Conservation (phyloP, 2,113 vertebrate species). For the Hippopotamus amphibius region DNA sequence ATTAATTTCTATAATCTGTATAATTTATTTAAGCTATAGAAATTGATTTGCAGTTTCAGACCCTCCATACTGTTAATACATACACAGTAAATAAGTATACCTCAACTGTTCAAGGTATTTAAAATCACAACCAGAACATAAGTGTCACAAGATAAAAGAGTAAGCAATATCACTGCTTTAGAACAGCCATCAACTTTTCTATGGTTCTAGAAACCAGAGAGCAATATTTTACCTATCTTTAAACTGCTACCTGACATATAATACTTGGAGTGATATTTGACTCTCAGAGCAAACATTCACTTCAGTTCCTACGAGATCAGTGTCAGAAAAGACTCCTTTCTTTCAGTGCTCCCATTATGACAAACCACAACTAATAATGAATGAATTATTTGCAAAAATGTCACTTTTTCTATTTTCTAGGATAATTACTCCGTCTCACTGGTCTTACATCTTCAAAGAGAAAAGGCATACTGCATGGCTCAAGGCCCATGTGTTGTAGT, state of each 20-base stretch:
- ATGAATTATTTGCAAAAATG: conserved; percentile 2
- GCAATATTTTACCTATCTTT: background rate
- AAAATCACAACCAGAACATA: background rate
- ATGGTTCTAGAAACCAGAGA: background rate
- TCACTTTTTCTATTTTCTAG: background rate
- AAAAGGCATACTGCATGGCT: background rate
- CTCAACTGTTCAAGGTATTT: background rate
- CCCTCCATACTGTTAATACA: background rate
- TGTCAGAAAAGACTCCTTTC: background rate
- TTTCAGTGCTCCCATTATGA: background rate
- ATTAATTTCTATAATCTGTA: background rate
- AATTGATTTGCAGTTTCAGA: background rate
- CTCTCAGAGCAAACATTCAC: background rate
- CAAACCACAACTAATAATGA: background rate
- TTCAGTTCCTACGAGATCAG: background rate
- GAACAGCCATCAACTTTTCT: background rate
- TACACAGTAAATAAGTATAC: background rate
- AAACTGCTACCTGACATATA: background rate
- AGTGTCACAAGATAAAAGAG: background rate
- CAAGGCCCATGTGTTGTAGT: background rate
- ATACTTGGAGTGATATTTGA: background rate
- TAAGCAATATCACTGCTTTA: background rate
- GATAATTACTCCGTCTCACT: background rate
- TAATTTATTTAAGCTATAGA: background rate
- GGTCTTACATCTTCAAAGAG: background rate